Evolutionary conservation across 2,113 vertebrate species (phyloP).

Genomic region (Mirounga angustirostris): DNA sequence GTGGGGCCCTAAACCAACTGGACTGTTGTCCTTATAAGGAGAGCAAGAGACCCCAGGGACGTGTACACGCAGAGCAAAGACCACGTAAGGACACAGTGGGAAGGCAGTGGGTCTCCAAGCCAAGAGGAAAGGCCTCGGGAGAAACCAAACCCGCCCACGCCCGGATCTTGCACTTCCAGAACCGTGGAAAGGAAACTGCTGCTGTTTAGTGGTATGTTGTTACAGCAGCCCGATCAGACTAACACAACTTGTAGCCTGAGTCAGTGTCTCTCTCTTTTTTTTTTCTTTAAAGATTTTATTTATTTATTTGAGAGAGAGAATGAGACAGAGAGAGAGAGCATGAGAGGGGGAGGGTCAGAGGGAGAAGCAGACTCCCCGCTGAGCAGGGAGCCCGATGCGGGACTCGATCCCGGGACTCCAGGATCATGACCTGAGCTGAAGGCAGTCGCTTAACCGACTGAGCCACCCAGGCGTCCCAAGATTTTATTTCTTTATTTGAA

Average conservation of each 20-base stretch:
- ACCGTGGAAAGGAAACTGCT: background rate
- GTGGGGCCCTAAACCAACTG: too few relatives aligned
- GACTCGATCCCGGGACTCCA: too few relatives aligned
- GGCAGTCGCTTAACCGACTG: too few relatives aligned
- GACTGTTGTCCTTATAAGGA: background rate
- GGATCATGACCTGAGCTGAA: too few relatives aligned
- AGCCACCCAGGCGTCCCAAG: too few relatives aligned
- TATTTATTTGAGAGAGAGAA: too few relatives aligned
- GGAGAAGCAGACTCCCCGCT: too few relatives aligned
- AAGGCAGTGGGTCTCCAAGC: background rate
- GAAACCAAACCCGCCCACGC: background rate
- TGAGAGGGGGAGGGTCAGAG: too few relatives aligned
- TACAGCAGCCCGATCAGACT: background rate
- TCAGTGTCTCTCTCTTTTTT: background rate
- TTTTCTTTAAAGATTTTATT: too few relatives aligned
- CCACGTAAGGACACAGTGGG: fast-evolving
- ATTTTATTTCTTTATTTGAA: too few relatives aligned
- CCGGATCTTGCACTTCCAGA: background rate
- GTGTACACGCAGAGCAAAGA: background rate
- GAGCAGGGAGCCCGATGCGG: too few relatives aligned
- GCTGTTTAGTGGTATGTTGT: background rate
- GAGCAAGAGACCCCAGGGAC: background rate
- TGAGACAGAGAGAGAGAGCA: too few relatives aligned
- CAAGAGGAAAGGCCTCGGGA: background rate
- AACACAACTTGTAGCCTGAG: background rate